These are phyloP conservation scores for Eptesicus fuscus DNA, from an alignment of 2,113 vertebrate species.

Conservation along the genomic window DNA sequence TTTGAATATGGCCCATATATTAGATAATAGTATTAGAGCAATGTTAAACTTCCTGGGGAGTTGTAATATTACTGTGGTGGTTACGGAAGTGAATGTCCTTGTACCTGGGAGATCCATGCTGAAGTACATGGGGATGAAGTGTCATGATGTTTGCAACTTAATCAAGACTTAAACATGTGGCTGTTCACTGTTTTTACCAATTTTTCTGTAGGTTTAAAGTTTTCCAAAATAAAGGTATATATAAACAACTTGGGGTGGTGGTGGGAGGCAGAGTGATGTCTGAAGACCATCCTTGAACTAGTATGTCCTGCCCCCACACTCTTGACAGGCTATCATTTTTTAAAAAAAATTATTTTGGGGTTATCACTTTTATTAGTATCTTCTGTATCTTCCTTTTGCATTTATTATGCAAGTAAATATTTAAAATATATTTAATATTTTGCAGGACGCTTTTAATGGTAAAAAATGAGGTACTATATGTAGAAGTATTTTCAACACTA, in stretches of 20 bases:
- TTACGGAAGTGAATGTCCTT: not conserved
- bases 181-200: not conserved
- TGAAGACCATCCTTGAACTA: not conserved
- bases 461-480: not conserved
- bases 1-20: not conserved
- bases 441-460: not conserved
- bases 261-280: not conserved
- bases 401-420: not conserved
- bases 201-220: not conserved
- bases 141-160: not conserved
- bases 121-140: not conserved
- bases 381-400: not conserved
- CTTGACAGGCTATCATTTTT: not conserved
- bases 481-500: not conserved
- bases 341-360: too few relatives aligned
- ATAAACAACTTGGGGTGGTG: not conserved
- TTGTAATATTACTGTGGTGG: not conserved
- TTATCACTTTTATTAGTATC: not conserved
- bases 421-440: not conserved
- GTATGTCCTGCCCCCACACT: not conserved
- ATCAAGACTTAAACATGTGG: not conserved
- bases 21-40: not conserved
- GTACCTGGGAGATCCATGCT: not conserved
- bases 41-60: not conserved
- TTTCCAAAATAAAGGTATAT: not conserved